phyloP scores from a whole-genome alignment of 2,113 vertebrate species.

The Megaceryle torquata region DNA sequence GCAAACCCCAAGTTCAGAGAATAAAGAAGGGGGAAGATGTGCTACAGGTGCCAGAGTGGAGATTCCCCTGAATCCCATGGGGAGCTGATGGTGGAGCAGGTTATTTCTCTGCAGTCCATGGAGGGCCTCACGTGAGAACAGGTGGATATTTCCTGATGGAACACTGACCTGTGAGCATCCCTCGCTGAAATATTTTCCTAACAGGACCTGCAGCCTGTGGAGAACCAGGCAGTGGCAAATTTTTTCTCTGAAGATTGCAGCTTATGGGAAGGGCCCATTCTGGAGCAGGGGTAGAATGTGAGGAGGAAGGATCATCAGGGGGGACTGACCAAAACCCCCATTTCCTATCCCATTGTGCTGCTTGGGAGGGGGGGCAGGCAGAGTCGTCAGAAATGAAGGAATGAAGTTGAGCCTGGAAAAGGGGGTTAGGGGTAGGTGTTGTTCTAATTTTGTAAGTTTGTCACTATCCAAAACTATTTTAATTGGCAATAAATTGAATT shows the following conservation, averaged over 20 bases:
- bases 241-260: neutral
- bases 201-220: neutral
- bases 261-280: neutral
- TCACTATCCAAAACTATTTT: neutral
- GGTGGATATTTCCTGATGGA: neutral
- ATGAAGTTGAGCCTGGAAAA: neutral
- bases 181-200: neutral
- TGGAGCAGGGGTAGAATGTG: neutral
- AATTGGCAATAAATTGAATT: neutral
- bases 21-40: neutral
- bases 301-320: neutral
- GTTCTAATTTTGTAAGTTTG: neutral
- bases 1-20: neutral
- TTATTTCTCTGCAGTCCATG: neutral
- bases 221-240: neutral
- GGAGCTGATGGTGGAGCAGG: neutral
- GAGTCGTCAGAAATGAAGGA: neutral
- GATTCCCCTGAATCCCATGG: neutral
- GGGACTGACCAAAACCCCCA: neutral
- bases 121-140: neutral
- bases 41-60: neutral
- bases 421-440: neutral
- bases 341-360: neutral
- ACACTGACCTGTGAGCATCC: neutral
- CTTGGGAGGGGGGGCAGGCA: too few relatives aligned